These are phyloP conservation scores for Caerostris extrusa DNA, from an alignment of 1,140 invertebrate genomes.

Conservation along the genomic window DNA sequence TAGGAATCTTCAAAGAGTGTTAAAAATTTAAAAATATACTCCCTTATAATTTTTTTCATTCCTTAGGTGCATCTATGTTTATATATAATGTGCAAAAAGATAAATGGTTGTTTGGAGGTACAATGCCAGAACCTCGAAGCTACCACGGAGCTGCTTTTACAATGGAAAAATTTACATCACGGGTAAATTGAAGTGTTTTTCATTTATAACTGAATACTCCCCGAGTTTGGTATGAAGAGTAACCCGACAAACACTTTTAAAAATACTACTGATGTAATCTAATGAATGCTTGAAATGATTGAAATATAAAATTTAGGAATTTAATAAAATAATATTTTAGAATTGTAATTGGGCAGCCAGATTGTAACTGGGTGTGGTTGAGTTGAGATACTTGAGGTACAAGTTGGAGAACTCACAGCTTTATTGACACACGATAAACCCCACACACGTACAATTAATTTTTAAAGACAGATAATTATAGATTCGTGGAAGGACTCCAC, in stretches of 20 bases:
- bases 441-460: too few relatives aligned
- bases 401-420: neutral
- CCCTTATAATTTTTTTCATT: neutral
- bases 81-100: constrained; percentile 66
- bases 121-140: constrained; percentile 71
- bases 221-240: neutral
- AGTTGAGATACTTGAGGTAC: too few relatives aligned
- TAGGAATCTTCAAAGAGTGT: too few relatives aligned
- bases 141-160: constrained; percentile 65
- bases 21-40: too few relatives aligned
- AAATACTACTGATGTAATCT: neutral
- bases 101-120: constrained; percentile 62
- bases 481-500: too few relatives aligned
- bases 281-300: neutral
- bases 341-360: too few relatives aligned
- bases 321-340: too few relatives aligned
- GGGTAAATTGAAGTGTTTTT: constrained; percentile 17
- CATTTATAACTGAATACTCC: neutral
- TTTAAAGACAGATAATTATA: too few relatives aligned
- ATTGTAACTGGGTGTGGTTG: too few relatives aligned
- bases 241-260: neutral
- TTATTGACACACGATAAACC: too few relatives aligned
- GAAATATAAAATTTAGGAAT: too few relatives aligned
- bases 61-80: constrained; percentile 59
- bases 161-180: constrained; percentile 69